phyloP scores from a whole-genome alignment of 37 sponge, comb jelly and placozoan genomes.

The Hormiphora californensis region DNA sequence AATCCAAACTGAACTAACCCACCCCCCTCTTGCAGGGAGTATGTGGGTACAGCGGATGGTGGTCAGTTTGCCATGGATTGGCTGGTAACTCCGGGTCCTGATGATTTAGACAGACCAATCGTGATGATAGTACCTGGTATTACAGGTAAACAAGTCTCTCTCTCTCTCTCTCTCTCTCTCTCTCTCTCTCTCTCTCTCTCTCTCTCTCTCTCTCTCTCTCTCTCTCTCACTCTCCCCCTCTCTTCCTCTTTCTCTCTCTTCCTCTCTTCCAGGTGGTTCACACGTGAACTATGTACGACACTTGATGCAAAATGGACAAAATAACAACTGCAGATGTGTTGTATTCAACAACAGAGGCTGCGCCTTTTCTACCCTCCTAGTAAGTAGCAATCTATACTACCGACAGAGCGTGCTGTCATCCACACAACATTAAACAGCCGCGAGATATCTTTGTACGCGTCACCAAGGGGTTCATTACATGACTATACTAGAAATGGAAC shows the following conservation, averaged over 20 bases:
- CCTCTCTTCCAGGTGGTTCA: constrained; percentile 28
- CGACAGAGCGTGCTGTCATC: too few species aligned
- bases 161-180: background rate
- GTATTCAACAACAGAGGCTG: constrained; percentile 42
- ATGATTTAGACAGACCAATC: constrained; percentile 17
- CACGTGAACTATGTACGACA: constrained; percentile 45
- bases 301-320: constrained; percentile 15
- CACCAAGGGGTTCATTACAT: too few species aligned
- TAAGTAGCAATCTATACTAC: too few species aligned
- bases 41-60: constrained; percentile 19
- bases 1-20: too few species aligned
- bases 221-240: too few species aligned
- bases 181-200: too few species aligned
- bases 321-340: constrained; percentile 31
- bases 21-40: constrained; percentile 41
- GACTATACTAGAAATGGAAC: too few species aligned
- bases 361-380: background rate
- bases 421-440: too few species aligned
- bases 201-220: too few species aligned
- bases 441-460: too few species aligned
- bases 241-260: too few species aligned
- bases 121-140: constrained; percentile 44
- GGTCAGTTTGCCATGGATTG: constrained; percentile 48
- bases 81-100: background rate
- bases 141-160: background rate